Conservation (phyloP, 2,113 vertebrate species). For the Tamias sibiricus region DNA sequence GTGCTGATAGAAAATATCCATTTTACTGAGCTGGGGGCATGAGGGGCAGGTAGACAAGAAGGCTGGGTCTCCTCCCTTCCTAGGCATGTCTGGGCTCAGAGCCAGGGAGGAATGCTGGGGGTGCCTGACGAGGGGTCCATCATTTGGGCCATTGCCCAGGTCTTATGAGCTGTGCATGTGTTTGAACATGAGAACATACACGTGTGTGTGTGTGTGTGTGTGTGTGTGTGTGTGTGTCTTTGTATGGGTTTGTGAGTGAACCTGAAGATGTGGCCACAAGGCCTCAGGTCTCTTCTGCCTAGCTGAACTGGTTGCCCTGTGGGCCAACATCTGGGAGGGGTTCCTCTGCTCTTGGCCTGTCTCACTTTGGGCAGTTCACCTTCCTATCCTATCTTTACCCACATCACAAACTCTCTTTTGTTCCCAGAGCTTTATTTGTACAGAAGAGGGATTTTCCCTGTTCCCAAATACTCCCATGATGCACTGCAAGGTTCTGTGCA, state of each 20-base stretch:
- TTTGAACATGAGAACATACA: background rate
- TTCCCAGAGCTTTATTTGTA: background rate
- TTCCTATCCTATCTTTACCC: background rate
- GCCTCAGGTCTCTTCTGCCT: background rate
- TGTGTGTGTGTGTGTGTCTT: too few relatives aligned
- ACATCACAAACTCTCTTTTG: background rate
- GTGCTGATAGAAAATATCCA: background rate
- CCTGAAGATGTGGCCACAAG: background rate
- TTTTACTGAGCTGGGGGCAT: background rate
- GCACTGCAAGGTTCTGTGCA: constrained; percentile 86
- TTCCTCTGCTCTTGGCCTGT: background rate
- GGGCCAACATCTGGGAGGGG: background rate
- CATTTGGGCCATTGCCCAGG: background rate
- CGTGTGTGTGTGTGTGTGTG: background rate
- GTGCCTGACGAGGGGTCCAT: background rate
- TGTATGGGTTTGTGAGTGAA: background rate
- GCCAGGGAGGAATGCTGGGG: background rate
- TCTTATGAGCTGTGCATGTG: background rate
- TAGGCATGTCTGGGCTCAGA: background rate
- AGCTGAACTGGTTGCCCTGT: background rate
- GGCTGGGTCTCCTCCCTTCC: background rate
- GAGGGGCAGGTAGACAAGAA: background rate
- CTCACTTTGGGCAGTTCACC: background rate
- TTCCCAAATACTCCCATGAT: constrained; percentile 88
- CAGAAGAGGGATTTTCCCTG: background rate